Conservation (phyloP, 2,888 invertebrate species). For the Eulithis testata region DNA sequence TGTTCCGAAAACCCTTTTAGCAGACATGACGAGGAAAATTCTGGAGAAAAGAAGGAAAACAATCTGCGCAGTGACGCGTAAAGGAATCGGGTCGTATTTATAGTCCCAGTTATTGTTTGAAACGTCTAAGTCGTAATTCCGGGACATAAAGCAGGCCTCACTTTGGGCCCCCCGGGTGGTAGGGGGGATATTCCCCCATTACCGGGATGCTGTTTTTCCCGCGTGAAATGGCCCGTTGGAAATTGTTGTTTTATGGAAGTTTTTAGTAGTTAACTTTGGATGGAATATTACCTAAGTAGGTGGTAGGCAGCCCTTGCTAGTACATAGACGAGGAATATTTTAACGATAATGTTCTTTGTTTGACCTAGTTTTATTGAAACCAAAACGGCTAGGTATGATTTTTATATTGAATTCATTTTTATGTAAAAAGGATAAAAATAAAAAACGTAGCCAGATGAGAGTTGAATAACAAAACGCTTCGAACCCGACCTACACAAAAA, state of each 20-base stretch:
- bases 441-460: constrained; percentile 31
- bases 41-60: constrained; percentile 63
- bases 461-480: constrained; percentile 22
- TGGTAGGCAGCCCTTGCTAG: constrained; percentile 64
- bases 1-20: too few relatives aligned
- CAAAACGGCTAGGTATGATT: neutral
- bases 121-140: constrained; percentile 85
- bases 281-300: constrained; percentile 70
- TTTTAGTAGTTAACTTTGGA: constrained; percentile 84
- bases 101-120: constrained; percentile 83
- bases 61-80: constrained; percentile 80
- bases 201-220: constrained; percentile 80
- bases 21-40: constrained; percentile 39
- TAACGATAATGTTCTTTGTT: constrained; percentile 32
- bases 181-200: constrained; percentile 23
- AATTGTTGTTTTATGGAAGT: constrained; percentile 85
- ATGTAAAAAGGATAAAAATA: neutral
- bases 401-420: neutral
- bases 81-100: constrained; percentile 83
- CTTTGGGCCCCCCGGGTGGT: constrained; percentile 59
- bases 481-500: constrained; percentile 35
- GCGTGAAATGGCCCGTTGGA: constrained; percentile 82
- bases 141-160: constrained; percentile 81
- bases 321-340: constrained; percentile 41
- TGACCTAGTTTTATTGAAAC: constrained; percentile 14